Evolutionary conservation across 2,797 vertebrate species (phyloP), one percentile per base, ranked within the genome.

Genomic region (Cacajao melanocephalus): DNA sequence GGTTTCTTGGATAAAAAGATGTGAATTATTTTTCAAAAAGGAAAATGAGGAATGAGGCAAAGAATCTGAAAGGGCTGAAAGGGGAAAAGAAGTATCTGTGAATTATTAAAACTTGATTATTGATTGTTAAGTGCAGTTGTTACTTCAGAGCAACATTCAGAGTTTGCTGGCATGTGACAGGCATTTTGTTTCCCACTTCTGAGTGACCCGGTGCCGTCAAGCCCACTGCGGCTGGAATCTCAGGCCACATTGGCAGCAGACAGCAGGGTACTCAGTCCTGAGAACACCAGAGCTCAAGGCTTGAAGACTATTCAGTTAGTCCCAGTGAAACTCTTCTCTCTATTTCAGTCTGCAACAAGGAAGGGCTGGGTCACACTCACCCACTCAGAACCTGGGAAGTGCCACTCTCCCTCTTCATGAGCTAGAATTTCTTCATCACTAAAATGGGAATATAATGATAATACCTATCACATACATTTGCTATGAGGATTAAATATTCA

Each of bases 21-120:
- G 15, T n/a, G 33, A 67, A n/a, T 55, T 92, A 70, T 58, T 82
- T 95, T 52, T 70, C 6, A 64, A 41, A 46, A 20, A 93, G 64
- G 26, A 75, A 67, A n/a, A 67, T 8, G 24, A 79, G 28, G 5
- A 24, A 33, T 48, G 36, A 3, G 7, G 33, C 24, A 87, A 50
- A 58, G 36, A 19, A 13, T 95, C 39, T 44, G 10, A 94, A 78
- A 86, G 39, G 50, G 26, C 44, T 75, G 64, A n/a, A 67, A 67
- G 15, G 15, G 33, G 33, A n/a, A 67, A 1, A 84, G 41, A 76
- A 57, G 15, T 30, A 0, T 80, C 44, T 28, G 2, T 57, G 46
- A 94, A 61, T 90, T 58, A 78, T 58, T 88, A 28, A 81, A 97
- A 88, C 58, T 11, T 28, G 61, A 93, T 41, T 39, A 33, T 85